Conservation (phyloP, 2,113 vertebrate species). For the Miniopterus natalensis region DNA sequence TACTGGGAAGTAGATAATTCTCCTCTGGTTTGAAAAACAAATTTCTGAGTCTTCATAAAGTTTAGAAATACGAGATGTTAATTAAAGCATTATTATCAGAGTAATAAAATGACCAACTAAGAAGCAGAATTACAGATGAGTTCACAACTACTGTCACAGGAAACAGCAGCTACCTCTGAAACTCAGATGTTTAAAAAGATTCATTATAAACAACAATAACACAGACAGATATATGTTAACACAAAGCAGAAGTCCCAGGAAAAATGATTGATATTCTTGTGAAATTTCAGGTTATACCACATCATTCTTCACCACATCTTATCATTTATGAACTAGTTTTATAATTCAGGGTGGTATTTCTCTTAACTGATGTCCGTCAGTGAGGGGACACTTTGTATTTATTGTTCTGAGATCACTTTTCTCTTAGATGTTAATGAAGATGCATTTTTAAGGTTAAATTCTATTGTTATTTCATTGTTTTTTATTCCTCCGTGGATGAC, state of each 20-base stretch:
- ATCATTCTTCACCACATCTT: neutral
- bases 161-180: neutral
- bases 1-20: neutral
- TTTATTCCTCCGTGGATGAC: neutral
- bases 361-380: neutral
- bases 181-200: neutral
- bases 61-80: neutral
- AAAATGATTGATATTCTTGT: neutral
- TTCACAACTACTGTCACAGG: neutral
- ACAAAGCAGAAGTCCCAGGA: neutral
- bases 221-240: neutral
- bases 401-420: neutral
- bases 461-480: neutral
- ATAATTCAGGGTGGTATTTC: neutral
- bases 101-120: neutral
- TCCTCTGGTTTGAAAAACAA: neutral
- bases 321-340: neutral
- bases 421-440: neutral
- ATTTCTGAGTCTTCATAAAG: neutral
- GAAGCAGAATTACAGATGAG: neutral
- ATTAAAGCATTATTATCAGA: neutral
- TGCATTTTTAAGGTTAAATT: neutral
- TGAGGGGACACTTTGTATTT: neutral
- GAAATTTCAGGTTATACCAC: neutral
- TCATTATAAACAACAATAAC: neutral